phyloP scores from a whole-genome alignment of 2,888 invertebrate species.

The Nineta flava region DNA sequence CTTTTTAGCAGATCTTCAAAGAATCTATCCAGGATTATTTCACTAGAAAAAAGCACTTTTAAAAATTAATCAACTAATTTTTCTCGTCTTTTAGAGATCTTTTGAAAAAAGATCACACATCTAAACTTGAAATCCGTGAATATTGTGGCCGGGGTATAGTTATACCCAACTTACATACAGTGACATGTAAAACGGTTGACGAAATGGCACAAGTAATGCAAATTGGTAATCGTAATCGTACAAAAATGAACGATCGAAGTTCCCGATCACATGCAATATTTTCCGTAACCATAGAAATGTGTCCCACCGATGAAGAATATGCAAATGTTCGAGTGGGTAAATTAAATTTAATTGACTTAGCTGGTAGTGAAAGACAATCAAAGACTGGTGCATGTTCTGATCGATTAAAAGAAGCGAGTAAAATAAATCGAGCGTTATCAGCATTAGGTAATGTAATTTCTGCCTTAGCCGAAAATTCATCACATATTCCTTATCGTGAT shows the following conservation, averaged over 20 bases:
- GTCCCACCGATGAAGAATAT: constrained; percentile 40
- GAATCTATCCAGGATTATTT: no score
- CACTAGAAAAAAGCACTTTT: no score
- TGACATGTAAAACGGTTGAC: constrained; percentile 82
- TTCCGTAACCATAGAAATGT: constrained; percentile 93
- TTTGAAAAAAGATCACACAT: constrained; percentile 38
- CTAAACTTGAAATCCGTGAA: constrained; percentile 42
- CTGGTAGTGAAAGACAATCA: constrained; percentile 92
- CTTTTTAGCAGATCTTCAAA: no score
- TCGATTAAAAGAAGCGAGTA: constrained; percentile 86
- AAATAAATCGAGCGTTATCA: constrained; percentile 92
- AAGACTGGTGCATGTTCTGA: constrained; percentile 94
- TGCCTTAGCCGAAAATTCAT: constrained; percentile 85
- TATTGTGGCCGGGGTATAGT: constrained; percentile 69
- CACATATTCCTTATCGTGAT: constrained; percentile 94
- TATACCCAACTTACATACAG: constrained; percentile 88
- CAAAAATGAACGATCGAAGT: constrained; percentile 98
- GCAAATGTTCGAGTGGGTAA: constrained; percentile 65
- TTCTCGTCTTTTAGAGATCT: constrained; percentile 39
- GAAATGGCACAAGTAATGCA: constrained; percentile 93
- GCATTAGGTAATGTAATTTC: constrained; percentile 98
- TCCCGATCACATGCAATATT: constrained; percentile 97
- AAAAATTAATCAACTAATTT: no score
- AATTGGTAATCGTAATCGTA: constrained; percentile 82
- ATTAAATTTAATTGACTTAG: constrained; percentile 92